Evolutionary conservation across 2,797 vertebrate genomes (phyloP).

Genomic region (Pitangus sulphuratus): DNA sequence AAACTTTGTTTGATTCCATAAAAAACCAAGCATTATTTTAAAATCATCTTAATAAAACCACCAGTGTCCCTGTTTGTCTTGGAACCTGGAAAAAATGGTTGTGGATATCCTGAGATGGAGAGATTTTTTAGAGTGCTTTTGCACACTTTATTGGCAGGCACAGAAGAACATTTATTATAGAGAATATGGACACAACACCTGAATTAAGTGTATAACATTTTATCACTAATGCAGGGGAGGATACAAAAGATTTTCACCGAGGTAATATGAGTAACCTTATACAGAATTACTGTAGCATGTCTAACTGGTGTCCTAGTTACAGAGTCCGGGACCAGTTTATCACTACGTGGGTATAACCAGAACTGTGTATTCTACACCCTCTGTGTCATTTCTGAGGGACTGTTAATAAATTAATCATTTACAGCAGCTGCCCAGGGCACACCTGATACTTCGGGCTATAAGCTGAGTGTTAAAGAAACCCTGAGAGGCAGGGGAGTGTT

Average conservation of each 20-base stretch:
- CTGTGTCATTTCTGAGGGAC: no score
- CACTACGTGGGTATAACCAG: no score
- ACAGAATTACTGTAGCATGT: neutral
- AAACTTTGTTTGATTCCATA: neutral
- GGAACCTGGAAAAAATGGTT: neutral
- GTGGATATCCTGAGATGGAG: neutral
- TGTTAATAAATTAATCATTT: no score
- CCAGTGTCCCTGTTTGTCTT: neutral
- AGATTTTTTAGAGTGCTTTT: neutral
- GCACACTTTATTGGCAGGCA: fast-evolving
- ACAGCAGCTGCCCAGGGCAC: no score
- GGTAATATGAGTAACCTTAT: neutral
- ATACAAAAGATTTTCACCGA: neutral
- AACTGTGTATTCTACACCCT: no score
- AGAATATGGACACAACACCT: neutral
- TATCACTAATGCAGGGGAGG: neutral
- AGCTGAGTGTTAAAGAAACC: no score
- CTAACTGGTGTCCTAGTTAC: neutral
- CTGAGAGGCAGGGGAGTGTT: no score
- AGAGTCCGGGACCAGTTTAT: no score
- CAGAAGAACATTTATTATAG: neutral
- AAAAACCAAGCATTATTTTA: neutral
- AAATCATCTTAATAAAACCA: neutral
- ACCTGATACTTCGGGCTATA: no score
- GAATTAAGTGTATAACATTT: neutral